Conservation (phyloP, 2,888 invertebrate genomes). For the Limnephilus lunatus region DNA sequence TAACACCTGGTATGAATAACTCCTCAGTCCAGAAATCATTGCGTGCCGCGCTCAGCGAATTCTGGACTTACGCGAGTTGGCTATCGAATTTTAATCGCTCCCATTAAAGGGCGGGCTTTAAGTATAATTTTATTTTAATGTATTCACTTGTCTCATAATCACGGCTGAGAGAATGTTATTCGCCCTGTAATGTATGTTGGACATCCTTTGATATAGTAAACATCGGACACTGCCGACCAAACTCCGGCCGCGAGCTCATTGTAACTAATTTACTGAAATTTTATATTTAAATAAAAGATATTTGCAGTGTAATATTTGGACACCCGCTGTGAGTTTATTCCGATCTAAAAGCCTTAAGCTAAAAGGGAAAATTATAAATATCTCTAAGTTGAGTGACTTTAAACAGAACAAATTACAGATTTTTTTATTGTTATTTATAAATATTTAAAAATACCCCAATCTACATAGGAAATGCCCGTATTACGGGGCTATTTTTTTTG, state of each 20-base stretch:
- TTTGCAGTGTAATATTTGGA: neutral
- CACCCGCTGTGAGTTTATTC: neutral
- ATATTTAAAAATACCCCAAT: too few species aligned
- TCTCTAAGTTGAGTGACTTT: neutral
- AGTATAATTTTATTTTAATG: constrained; percentile 66
- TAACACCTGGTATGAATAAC: neutral
- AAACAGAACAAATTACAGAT: neutral
- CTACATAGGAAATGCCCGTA: too few species aligned
- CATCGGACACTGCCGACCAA: neutral
- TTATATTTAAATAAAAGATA: neutral
- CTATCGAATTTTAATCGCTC: constrained; percentile 65
- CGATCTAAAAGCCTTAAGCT: neutral
- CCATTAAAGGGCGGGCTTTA: constrained; percentile 65
- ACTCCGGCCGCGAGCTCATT: neutral
- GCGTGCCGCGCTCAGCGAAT: constrained; percentile 53
- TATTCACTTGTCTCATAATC: constrained; percentile 65
- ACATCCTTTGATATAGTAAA: constrained; percentile 50
- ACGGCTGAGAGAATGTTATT: constrained; percentile 62
- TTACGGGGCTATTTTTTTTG: too few species aligned
- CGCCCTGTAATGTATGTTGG: constrained; percentile 52
- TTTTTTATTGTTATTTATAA: too few species aligned
- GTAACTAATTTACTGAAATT: neutral
- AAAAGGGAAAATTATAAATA: neutral
- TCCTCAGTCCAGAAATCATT: constrained; percentile 38
- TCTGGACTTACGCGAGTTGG: constrained; percentile 29